Conservation (phyloP, 1,140 invertebrate genomes). For the Mizuhopecten yessoensis region DNA sequence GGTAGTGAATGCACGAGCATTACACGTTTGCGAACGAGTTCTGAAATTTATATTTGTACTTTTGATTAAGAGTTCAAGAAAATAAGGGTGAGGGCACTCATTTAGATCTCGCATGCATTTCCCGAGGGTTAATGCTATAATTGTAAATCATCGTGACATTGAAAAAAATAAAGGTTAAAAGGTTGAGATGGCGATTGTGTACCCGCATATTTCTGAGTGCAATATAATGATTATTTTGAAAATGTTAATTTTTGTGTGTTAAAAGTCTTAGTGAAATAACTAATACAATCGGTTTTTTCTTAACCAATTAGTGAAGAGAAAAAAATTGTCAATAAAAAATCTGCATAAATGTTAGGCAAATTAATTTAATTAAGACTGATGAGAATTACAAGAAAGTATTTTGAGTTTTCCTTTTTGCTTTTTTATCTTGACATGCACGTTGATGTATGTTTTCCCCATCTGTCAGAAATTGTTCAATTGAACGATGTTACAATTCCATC, state of each 20-base stretch:
- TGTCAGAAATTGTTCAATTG: too few species aligned
- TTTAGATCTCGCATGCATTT: background rate
- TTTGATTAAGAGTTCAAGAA: slow-evolving; percentile 20
- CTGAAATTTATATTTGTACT: background rate
- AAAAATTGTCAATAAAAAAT: background rate
- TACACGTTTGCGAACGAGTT: slow-evolving; percentile 4
- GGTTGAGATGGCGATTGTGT: background rate
- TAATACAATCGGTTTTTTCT: background rate
- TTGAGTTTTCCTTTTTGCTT: background rate
- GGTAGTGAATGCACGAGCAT: background rate
- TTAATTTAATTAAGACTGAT: slow-evolving; percentile 9
- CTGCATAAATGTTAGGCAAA: background rate
- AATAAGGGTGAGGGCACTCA: slow-evolving; percentile 10
- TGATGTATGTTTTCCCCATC: too few species aligned
- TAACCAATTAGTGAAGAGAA: background rate
- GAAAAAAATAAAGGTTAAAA: slow-evolving; percentile 28
- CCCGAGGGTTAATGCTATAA: background rate
- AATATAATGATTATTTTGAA: slow-evolving; percentile 36
- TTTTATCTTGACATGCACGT: too few species aligned
- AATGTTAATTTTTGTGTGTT: background rate
- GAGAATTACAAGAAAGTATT: background rate
- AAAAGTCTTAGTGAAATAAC: background rate
- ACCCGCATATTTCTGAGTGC: background rate
- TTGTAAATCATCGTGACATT: slow-evolving; percentile 10
- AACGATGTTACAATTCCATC: too few species aligned